These are phyloP conservation scores for Protosalanx chinensis DNA, from an alignment of 2,797 vertebrate species.

Conservation along the genomic window DNA sequence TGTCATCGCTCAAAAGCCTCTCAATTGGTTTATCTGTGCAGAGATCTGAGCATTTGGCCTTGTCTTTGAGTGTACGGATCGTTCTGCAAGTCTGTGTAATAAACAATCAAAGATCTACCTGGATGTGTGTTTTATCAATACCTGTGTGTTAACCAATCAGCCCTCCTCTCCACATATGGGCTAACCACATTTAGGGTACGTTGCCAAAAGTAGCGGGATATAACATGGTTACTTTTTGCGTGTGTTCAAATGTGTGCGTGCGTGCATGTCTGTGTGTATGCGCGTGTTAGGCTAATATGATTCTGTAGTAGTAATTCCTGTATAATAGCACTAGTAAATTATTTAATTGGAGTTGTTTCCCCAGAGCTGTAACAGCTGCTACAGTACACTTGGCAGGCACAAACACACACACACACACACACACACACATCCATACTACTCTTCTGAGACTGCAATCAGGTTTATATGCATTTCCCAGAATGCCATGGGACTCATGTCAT, in stretches of 20 bases:
- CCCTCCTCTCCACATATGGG: too few relatives aligned
- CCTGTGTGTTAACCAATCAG: too few relatives aligned
- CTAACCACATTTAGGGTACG: too few relatives aligned
- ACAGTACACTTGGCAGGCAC: slow-evolving; percentile 20
- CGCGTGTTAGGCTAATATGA: slow-evolving; percentile 32
- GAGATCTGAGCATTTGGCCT: too few relatives aligned
- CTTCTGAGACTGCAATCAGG: too few relatives aligned
- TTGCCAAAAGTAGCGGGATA: too few relatives aligned
- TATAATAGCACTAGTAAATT: slow-evolving; percentile 64
- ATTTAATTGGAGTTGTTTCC: slow-evolving; percentile 59
- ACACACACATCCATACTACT: not conserved
- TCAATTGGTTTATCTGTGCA: too few relatives aligned
- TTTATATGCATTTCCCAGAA: too few relatives aligned
- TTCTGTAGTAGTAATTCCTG: slow-evolving; percentile 47
- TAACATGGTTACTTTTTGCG: not conserved
- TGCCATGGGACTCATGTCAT: too few relatives aligned
- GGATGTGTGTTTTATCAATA: too few relatives aligned
- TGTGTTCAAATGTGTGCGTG: not conserved
- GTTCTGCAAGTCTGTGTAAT: too few relatives aligned
- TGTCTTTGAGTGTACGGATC: slow-evolving; percentile 5
- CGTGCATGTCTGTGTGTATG: not conserved
- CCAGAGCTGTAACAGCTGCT: slow-evolving; percentile 45
- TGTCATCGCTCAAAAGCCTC: slow-evolving; percentile 34
- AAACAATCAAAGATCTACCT: too few relatives aligned
- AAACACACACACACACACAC: slow-evolving; percentile 7